Base-by-base conservation (phyloP, 2,888 invertebrate species). In the Apamea anceps region DNA sequence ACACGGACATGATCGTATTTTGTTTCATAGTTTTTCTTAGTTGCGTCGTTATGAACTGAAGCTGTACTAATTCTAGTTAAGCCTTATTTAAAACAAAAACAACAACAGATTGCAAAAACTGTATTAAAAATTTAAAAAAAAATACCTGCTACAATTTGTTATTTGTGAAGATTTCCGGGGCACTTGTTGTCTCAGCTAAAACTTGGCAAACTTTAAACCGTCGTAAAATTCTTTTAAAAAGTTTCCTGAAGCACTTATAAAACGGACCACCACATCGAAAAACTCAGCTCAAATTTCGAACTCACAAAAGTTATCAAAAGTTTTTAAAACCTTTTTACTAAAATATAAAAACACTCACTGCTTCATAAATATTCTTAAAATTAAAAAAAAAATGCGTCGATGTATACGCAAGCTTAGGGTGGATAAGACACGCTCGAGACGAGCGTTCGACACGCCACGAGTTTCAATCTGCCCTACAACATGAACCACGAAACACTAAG, bases 371-470 rank as follows among this genome's bases (percentile, higher is more conserved):
- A 37, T 79, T 28, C n/a, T 15, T 32, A 0, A 4, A 66, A 37
- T 68, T 15, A 28, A 60, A 48, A 66, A 21, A 65, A 72, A 37
- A 51, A 18, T 62, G 45, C 75, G 70, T 75, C n/a, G 68, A 73
- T 80, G 48, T 82, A 48, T 57, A 54, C 76, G 83, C 75, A 37
- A 77, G 78, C 65, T 67, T 67, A 66, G 57, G 67, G 45, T n/a
- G 63, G 65, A 62, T 65, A 80, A 85, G 82, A 82, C 77, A 63
- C 75, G 71, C 48, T 57, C 15, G 85, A 90, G 90, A 86, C 91
- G 91, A 83, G 90, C 91, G 90, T 84, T 81, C 88, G 84, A 79
- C 87, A 72, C 91, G 91, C 90, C 85, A 81, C 85, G 81, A 81
- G 84, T 82, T 72, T 66, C 74, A 83, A 76, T 90, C 90, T 91